Conservation (phyloP, 2,113 vertebrate genomes). For the Percina caprodes region DNA sequence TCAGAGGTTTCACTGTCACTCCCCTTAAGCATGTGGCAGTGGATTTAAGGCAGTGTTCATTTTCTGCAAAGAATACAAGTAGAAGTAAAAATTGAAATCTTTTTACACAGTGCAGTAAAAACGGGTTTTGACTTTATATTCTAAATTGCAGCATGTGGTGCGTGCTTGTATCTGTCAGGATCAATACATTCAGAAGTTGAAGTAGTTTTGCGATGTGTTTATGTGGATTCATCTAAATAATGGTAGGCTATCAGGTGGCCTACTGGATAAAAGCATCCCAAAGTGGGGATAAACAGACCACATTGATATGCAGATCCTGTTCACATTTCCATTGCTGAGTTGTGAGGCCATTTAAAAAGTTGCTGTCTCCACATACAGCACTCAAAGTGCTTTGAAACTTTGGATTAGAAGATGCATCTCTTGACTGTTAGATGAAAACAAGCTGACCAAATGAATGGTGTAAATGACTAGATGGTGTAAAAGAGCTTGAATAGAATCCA, state of each 20-base stretch:
- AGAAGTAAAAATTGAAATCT: constrained; percentile 30
- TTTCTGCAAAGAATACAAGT: constrained; percentile 30
- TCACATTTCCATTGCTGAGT: constrained; percentile 71
- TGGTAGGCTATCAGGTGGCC: constrained; percentile 57
- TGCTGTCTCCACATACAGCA: constrained; percentile 55
- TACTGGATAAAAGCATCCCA: constrained; percentile 72
- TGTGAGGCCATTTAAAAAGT: constrained; percentile 74
- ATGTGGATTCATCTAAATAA: constrained; percentile 75
- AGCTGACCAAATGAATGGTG: constrained; percentile 58
- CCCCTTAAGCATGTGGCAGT: not conserved
- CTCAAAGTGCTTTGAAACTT: constrained; percentile 71
- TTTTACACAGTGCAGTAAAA: constrained; percentile 16
- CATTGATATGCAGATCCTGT: constrained; percentile 71
- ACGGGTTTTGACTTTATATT: constrained; percentile 40
- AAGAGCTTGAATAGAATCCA: constrained; percentile 1
- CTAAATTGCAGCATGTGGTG: constrained; percentile 42
- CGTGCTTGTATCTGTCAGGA: constrained; percentile 53
- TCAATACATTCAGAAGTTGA: constrained; percentile 71
- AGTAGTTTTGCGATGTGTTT: constrained; percentile 67
- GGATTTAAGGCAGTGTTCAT: constrained; percentile 13
- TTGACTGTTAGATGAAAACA: constrained; percentile 67
- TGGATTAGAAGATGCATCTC: constrained; percentile 68
- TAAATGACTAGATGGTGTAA: not conserved
- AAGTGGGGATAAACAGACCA: constrained; percentile 74
- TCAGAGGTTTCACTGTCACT: not conserved